Evolutionary conservation across 2,888 invertebrate genomes (phyloP).

Genomic region (Hirtodrosophila histrioides): DNA sequence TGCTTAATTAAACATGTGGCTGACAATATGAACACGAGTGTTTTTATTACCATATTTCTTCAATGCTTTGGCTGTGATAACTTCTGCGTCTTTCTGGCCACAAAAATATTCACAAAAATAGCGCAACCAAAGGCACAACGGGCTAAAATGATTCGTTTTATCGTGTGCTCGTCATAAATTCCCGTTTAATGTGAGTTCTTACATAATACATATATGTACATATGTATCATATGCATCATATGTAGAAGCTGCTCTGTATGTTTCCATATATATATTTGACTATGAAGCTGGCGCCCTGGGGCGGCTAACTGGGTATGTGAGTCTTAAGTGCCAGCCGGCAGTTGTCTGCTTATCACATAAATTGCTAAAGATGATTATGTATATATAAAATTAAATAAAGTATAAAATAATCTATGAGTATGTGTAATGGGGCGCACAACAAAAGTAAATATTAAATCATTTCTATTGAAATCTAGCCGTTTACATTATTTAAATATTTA

Average conservation of each 20-base stretch:
- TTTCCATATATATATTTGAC: conserved; percentile 9
- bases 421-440: not conserved
- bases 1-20: conserved; percentile 12
- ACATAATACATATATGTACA: conserved; percentile 35
- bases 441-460: conserved; percentile 46
- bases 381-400: conserved; percentile 5
- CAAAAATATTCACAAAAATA: conserved; percentile 42
- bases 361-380: conserved; percentile 36
- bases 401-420: conserved; percentile 25
- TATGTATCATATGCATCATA: too few relatives aligned
- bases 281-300: conserved; percentile 18
- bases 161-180: conserved; percentile 64
- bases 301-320: conserved; percentile 15
- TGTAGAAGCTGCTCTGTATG: not conserved
- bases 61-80: conserved; percentile 3
- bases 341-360: conserved; percentile 54
- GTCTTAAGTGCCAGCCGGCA: conserved; percentile 34
- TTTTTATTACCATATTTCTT: not conserved
- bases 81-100: conserved; percentile 6
- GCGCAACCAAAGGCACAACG: conserved; percentile 11
- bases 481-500: conserved; percentile 21
- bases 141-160: conserved; percentile 24
- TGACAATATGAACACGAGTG: conserved; percentile 6
- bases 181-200: conserved; percentile 56
- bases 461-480: conserved; percentile 41